Evolutionary conservation across 2,113 vertebrate genomes (phyloP).

Genomic region (Lagenorhynchus albirostris): DNA sequence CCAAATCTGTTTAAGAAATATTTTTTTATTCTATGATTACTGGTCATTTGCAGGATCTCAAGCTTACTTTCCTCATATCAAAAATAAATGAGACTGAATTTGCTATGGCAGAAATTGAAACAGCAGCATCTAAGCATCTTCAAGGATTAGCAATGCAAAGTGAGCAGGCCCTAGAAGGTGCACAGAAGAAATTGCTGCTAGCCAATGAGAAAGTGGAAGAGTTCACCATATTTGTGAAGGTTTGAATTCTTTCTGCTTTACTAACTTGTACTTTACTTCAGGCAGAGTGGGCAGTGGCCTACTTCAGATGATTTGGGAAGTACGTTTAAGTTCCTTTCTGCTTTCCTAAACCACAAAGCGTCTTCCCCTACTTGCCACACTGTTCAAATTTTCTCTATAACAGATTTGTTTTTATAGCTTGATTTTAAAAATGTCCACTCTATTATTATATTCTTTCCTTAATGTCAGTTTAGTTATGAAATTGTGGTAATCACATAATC

Average conservation of each 20-base stretch:
- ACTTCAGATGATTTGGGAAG: background rate
- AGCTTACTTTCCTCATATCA: slow-evolving; percentile 80
- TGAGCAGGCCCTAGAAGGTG: slow-evolving; percentile 83
- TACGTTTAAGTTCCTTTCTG: background rate
- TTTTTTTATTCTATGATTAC: background rate
- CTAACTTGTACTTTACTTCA: background rate
- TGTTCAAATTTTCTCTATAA: background rate
- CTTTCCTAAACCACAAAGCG: background rate
- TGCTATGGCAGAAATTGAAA: slow-evolving; percentile 86
- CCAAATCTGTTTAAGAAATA: background rate
- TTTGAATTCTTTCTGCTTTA: slow-evolving; percentile 51
- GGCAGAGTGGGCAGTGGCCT: background rate
- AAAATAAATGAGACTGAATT: slow-evolving; percentile 84
- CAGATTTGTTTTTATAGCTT: background rate
- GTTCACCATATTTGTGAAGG: slow-evolving; percentile 90
- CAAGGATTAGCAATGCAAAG: slow-evolving; percentile 88
- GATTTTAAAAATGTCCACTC: background rate
- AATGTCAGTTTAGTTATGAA: background rate
- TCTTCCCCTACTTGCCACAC: background rate
- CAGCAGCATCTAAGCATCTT: slow-evolving; percentile 86
- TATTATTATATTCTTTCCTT: slow-evolving; percentile 30
- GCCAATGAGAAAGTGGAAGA: slow-evolving; percentile 86
- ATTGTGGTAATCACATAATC: background rate
- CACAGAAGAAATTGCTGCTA: slow-evolving; percentile 85
- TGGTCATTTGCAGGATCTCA: slow-evolving; percentile 83